Conservation (phyloP, 2,888 invertebrate species). For the Stenodema calcarata region DNA sequence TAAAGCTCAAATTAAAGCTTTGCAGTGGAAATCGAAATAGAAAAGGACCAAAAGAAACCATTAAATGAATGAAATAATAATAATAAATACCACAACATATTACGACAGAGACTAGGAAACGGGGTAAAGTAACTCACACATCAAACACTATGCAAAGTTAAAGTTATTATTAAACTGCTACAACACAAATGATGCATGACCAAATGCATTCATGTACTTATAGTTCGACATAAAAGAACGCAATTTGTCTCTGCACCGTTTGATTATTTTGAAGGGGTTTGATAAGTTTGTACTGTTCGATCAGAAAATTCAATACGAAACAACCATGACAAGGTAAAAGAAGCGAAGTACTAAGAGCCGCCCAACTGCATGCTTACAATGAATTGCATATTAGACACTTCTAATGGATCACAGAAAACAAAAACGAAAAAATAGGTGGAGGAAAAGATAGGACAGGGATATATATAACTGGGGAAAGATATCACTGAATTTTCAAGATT, state of each 20-base stretch:
- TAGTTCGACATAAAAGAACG: slow-evolving; percentile 5
- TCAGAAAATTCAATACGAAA: slow-evolving; percentile 34
- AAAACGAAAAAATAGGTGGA: not conserved
- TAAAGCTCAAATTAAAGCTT: not conserved
- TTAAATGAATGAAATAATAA: not conserved
- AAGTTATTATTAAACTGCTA: slow-evolving; percentile 44
- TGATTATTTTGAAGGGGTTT: not conserved
- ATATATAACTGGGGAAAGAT: too few species aligned
- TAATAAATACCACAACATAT: not conserved
- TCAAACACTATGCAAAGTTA: slow-evolving; percentile 54
- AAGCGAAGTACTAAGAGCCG: slow-evolving; percentile 52
- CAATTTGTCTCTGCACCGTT: slow-evolving; percentile 17
- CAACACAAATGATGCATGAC: slow-evolving; percentile 51
- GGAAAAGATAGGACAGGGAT: not conserved
- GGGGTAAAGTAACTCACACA: slow-evolving; percentile 50
- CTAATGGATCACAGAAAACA: slow-evolving; percentile 33
- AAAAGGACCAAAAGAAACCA: not conserved
- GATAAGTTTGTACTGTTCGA: not conserved
- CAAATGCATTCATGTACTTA: slow-evolving; percentile 39
- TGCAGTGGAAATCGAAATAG: too few species aligned
- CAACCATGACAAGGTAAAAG: slow-evolving; percentile 52
- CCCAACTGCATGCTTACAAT: slow-evolving; percentile 54
- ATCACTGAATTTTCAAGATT: not conserved
- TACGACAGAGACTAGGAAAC: slow-evolving; percentile 51
- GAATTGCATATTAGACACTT: slow-evolving; percentile 47